Base-by-base conservation (phyloP, 2,888 invertebrate genomes). In the Melipona beecheii region DNA sequence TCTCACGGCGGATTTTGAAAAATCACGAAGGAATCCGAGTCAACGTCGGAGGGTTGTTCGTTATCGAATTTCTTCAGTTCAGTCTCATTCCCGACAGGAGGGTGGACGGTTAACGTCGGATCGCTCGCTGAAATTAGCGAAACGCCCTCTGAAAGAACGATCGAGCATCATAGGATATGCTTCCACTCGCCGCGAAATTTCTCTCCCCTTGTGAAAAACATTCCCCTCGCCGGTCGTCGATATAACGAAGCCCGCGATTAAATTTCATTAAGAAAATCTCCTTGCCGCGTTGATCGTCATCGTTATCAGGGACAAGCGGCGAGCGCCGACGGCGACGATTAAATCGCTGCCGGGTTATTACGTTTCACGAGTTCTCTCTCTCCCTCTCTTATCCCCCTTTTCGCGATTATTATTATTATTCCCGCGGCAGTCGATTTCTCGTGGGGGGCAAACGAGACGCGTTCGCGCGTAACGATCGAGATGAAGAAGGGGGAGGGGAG, bases 261-360 rank as follows among this genome's bases (percentile, higher is more conserved):
- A 90, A 90, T 90, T 89, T 86, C 86, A 85, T 89, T 83, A 88
- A 78, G 78, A 78, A 81, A 79, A 88, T 82, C 81, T 81, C 60
- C 70, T 83, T 78, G 66, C 73, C 73, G 60, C 69, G 70, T 31
- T 80, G 82, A 88, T 85, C 74, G 82, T 83, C 9, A 43, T 43
- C 85, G 81, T 83, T 88, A 88, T 86, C 85, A 83, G 84, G 83
- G 78, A 74, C 74, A 81, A 72, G 82, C 66, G 68, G 81, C 21
- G 73, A 56, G 66, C 71, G 70, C 58, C 77, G 77, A 80, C 65
- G 74, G 27, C 82, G 27, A 49, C 86, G 86, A 81, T 84, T 78
- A 86, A 86, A 87, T 84, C 78, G 81, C 80, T 81, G 36, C 69
- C 66, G 49, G 80, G 78, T 81, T 84, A 83, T 86, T 84, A 83